These are phyloP conservation scores for Xerus inauris DNA, from an alignment of 2,113 vertebrate species.

Conservation along the genomic window DNA sequence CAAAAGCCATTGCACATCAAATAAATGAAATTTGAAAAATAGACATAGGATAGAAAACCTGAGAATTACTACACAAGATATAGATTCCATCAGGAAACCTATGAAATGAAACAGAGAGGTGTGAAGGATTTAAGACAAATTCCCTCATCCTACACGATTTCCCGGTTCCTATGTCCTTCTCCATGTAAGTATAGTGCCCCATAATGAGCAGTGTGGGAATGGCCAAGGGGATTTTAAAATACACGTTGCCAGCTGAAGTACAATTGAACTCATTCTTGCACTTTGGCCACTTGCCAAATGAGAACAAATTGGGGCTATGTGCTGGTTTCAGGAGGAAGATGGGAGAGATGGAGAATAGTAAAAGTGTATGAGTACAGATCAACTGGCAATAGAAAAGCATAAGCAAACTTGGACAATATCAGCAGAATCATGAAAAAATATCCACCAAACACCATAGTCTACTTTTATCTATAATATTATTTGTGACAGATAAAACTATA, in stretches of 20 bases:
- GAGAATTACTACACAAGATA: background rate
- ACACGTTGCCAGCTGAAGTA: background rate
- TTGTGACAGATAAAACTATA: background rate
- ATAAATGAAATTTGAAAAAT: background rate
- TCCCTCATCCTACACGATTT: background rate
- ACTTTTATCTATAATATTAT: background rate
- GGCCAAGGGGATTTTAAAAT: background rate
- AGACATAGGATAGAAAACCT: background rate
- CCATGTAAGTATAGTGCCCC: background rate
- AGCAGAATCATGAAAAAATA: background rate
- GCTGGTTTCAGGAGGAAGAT: background rate
- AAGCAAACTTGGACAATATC: background rate
- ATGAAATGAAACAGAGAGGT: background rate
- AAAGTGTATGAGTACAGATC: fast-evolving
- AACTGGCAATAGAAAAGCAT: too few relatives aligned
- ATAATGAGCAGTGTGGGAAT: background rate
- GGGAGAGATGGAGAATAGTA: background rate
- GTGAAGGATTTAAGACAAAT: background rate
- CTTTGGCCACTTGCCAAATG: background rate
- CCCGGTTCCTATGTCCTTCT: background rate
- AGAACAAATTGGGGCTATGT: background rate
- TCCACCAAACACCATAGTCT: background rate
- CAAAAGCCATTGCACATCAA: background rate
- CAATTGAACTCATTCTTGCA: background rate
- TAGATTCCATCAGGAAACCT: too few relatives aligned